These are phyloP conservation scores for Ceratina australensis DNA, from an alignment of 1,140 invertebrate species.

Conservation along the genomic window DNA sequence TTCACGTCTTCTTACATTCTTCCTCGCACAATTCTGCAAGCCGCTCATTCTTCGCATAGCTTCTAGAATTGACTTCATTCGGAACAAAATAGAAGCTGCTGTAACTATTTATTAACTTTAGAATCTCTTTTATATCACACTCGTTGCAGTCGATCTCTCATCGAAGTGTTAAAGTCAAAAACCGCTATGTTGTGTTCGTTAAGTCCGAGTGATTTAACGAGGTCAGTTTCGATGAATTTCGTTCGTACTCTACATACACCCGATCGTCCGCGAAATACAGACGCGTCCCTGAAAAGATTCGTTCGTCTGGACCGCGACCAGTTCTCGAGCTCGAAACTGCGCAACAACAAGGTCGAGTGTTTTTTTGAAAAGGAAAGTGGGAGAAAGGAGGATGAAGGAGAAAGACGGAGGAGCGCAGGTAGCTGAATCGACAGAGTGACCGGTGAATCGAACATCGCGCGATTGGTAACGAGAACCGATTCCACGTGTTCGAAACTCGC, in stretches of 20 bases:
- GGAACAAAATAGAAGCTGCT: too few species aligned
- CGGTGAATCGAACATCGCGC: background rate
- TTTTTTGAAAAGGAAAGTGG: background rate
- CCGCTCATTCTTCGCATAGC: too few species aligned
- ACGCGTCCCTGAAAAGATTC: background rate
- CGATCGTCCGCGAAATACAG: background rate
- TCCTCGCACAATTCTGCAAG: too few species aligned
- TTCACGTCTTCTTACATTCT: too few species aligned
- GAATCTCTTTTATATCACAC: too few species aligned
- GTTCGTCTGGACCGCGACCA: background rate
- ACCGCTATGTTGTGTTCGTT: background rate
- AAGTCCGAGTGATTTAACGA: background rate
- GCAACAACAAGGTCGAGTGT: conserved; percentile 1
- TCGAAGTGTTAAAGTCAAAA: background rate
- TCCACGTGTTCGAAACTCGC: conserved; percentile 7
- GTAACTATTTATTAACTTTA: too few species aligned
- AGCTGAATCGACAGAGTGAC: background rate
- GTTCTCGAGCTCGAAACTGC: background rate
- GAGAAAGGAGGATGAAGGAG: background rate
- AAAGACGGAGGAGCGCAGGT: background rate
- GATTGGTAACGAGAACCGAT: background rate
- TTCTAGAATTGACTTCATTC: too few species aligned
- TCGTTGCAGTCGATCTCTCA: background rate
- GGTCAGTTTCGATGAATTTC: conserved; percentile 1
- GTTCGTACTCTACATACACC: background rate